These are phyloP conservation scores for Myiagra hebetior DNA, from an alignment of 2,113 vertebrate species.

Conservation along the genomic window DNA sequence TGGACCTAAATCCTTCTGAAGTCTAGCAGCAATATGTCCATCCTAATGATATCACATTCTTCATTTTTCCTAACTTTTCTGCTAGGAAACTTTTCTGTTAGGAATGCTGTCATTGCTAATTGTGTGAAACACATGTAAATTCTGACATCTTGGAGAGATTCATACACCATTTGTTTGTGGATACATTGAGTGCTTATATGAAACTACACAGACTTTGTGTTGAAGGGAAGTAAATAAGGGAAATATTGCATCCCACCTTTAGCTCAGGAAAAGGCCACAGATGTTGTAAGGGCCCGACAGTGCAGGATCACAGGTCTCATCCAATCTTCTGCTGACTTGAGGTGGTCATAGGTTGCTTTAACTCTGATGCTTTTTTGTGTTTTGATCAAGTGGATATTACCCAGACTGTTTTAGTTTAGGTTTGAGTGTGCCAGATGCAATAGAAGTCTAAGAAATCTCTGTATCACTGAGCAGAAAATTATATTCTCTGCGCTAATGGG, in stretches of 20 bases:
- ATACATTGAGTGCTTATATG: background rate
- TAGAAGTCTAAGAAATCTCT: background rate
- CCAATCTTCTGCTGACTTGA: background rate
- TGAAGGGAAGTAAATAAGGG: background rate
- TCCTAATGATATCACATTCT: background rate
- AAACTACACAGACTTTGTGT: background rate
- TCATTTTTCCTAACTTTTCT: background rate
- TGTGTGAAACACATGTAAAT: background rate
- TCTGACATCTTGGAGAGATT: background rate
- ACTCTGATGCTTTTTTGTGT: background rate
- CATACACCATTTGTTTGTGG: background rate
- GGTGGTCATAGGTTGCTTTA: background rate
- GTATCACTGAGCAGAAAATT: background rate
- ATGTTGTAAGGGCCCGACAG: fast-evolving
- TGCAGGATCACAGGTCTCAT: background rate
- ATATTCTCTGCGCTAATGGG: background rate
- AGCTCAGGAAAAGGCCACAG: background rate
- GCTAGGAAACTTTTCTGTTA: too few species aligned
- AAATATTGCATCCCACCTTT: background rate
- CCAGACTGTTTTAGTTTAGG: background rate
- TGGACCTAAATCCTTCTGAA: background rate
- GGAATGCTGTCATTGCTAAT: background rate
- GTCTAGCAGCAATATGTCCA: background rate
- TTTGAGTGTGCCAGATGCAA: background rate
- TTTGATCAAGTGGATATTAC: background rate